These are phyloP conservation scores for Norana najaformis DNA, from an alignment of 2,888 invertebrate genomes.

Conservation along the genomic window DNA sequence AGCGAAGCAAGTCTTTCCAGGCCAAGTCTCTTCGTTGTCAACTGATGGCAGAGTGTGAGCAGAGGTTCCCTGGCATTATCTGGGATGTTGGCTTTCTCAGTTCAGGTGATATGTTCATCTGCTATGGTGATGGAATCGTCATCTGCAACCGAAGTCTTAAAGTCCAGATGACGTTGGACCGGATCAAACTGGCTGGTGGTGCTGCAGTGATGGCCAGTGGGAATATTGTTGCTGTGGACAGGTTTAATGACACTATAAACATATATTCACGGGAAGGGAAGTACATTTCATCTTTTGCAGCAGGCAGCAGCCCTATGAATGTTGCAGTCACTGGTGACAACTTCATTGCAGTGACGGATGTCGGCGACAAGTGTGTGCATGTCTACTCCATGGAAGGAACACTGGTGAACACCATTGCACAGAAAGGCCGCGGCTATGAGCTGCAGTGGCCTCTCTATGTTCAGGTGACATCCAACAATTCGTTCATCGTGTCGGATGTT, in stretches of 20 bases:
- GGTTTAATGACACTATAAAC: conserved; percentile 9
- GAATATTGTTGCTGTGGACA: conserved; percentile 17
- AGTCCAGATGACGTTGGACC: not conserved
- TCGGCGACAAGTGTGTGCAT: conserved; percentile 21
- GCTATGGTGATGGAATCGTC: conserved; percentile 19
- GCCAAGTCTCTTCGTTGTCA: not conserved
- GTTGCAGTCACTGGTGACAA: not conserved
- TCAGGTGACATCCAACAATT: not conserved
- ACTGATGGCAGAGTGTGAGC: not conserved
- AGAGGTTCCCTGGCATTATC: conserved; percentile 18
- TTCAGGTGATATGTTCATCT: not conserved
- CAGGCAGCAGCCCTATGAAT: conserved; percentile 22
- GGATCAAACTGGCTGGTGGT: conserved; percentile 8
- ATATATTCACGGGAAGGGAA: conserved; percentile 15
- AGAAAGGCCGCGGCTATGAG: conserved; percentile 22
- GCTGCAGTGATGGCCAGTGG: conserved; percentile 20
- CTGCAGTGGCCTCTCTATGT: conserved; percentile 27
- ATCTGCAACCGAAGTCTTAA: conserved; percentile 22
- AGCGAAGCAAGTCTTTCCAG: not conserved
- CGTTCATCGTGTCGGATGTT: conserved; percentile 4
- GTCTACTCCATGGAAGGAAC: conserved; percentile 16
- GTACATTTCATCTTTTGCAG: not conserved
- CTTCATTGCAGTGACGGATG: conserved; percentile 22
- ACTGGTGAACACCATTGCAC: not conserved
- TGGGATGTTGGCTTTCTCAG: conserved; percentile 24